Percentiles rank a stretch among this genome's conserved stretches.
phyloP scores from a whole-genome alignment of 2,888 invertebrate genomes.

The Dasysyrphus albostriatus region DNA sequence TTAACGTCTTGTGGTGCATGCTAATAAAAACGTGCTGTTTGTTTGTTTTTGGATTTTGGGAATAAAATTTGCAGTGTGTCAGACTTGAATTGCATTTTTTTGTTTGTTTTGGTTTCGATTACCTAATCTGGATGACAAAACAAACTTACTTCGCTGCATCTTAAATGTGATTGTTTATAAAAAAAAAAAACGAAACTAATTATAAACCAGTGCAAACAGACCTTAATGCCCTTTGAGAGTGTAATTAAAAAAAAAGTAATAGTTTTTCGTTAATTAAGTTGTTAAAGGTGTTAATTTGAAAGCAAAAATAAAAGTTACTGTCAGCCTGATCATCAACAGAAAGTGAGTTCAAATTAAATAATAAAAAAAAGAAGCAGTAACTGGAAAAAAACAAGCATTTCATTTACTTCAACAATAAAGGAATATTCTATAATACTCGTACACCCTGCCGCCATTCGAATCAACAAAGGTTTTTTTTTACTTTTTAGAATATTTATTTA shows the following conservation, averaged over 20 bases:
- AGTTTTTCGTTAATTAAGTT: conserved; percentile 34
- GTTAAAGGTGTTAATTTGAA: conserved; percentile 17
- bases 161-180: conserved; percentile 6
- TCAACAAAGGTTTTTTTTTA: conserved; percentile 23
- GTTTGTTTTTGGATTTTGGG: conserved; percentile 35
- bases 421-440: neutral
- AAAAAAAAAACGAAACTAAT: neutral
- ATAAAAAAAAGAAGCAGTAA: neutral
- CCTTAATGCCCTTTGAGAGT: conserved; percentile 28
- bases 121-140: conserved; percentile 68
- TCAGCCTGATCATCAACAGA: neutral
- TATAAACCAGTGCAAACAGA: conserved; percentile 39
- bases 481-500: neutral
- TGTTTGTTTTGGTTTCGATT: conserved; percentile 56
- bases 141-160: conserved; percentile 27
- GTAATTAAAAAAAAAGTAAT: conserved; percentile 35
- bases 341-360: conserved; percentile 6
- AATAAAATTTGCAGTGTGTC: conserved; percentile 42
- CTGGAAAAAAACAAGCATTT: neutral
- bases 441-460: neutral
- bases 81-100: conserved; percentile 37
- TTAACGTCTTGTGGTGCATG: conserved; percentile 65
- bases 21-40: conserved; percentile 31
- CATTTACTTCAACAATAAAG: neutral
- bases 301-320: neutral